These are phyloP conservation scores for Nomada goodeniana DNA, from an alignment of 2,888 invertebrate genomes.

Conservation along the genomic window DNA sequence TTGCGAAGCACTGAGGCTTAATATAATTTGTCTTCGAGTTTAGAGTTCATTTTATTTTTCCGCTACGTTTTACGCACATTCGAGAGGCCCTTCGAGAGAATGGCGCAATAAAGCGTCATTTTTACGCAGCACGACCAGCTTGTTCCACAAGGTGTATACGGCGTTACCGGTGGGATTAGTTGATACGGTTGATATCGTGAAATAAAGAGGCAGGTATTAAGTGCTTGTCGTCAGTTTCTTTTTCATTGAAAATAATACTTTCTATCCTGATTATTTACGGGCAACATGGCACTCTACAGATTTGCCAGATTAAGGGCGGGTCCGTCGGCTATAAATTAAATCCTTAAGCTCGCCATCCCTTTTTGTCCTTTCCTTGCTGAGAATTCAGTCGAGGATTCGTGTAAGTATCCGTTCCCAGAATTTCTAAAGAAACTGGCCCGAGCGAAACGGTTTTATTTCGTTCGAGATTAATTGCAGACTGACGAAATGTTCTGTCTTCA, in stretches of 20 bases:
- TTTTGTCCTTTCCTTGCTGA: conserved; percentile 34
- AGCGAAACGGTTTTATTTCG: conserved; percentile 39
- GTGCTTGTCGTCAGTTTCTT: conserved; percentile 67
- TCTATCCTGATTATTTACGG: conserved; percentile 67
- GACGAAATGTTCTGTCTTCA: conserved; percentile 26
- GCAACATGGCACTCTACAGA: conserved; percentile 72
- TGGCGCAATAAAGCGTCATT: neutral
- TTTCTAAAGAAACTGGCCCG: conserved; percentile 20
- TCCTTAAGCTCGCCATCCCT: conserved; percentile 64
- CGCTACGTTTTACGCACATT: neutral
- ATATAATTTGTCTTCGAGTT: neutral
- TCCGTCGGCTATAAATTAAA: conserved; percentile 70
- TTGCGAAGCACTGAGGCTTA: neutral
- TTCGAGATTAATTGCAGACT: conserved; percentile 39
- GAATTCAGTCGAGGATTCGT: conserved; percentile 56
- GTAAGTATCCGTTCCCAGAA: conserved; percentile 57
- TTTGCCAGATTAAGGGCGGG: conserved; percentile 73
- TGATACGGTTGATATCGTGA: conserved; percentile 49
- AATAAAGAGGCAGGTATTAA: conserved; percentile 60
- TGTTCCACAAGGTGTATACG: conserved; percentile 15
- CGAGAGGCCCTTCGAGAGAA: neutral
- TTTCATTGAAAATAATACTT: conserved; percentile 67
- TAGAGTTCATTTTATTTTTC: neutral
- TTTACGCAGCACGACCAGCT: neutral
- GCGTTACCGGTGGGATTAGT: conserved; percentile 38